A percentile compares a stretch with the other conserved stretches of the same genome.
phyloP scores from a whole-genome alignment of 2,113 vertebrate species.

The Callospermophilus lateralis region DNA sequence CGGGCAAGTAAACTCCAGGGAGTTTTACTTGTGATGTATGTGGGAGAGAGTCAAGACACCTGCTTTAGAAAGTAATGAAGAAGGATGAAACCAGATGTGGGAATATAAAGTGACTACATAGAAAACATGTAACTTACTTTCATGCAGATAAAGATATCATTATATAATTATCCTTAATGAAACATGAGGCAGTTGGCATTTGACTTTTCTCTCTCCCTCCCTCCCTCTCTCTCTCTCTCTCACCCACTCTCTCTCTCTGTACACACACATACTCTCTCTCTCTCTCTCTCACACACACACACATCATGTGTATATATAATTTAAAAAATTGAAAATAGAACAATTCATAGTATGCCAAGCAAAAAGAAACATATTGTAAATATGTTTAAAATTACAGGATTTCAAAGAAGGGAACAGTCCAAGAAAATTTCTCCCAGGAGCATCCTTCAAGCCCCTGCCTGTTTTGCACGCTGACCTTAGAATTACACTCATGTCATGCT shows the following conservation, averaged over 20 bases:
- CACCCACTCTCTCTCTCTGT: no score
- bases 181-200: not conserved
- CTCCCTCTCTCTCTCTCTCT: no score
- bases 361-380: not conserved
- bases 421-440: accelerated
- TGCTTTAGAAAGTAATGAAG: not conserved
- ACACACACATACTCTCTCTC: no score
- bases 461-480: not conserved
- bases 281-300: not conserved
- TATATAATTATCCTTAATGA: not conserved
- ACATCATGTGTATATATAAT: not conserved
- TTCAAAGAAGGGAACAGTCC: not conserved
- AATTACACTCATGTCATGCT: not conserved
- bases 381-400: not conserved
- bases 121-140: not conserved
- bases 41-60: not conserved
- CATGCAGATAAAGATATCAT: not conserved
- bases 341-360: not conserved
- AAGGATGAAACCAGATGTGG: not conserved
- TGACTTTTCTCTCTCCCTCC: not conserved
- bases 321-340: not conserved
- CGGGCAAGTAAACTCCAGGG: not conserved
- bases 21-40: not conserved
- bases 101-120: not conserved
- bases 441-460: no score